Base-by-base conservation (phyloP, 2,113 vertebrate genomes). In the Nothoprocta perdicaria region DNA sequence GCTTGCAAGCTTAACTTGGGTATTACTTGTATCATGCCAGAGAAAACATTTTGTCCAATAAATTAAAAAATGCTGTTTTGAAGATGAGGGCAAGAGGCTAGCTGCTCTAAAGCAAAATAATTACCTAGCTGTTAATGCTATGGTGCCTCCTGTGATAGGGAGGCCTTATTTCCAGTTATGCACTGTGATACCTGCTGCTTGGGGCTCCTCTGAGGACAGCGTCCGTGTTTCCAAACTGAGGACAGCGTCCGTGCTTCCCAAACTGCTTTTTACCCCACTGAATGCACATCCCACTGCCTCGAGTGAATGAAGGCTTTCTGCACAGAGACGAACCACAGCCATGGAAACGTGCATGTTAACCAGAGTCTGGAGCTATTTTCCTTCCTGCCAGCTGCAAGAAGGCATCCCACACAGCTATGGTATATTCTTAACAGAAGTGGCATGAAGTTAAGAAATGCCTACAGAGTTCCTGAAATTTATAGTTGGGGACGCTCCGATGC, bases 401-500 rank as follows among this genome's bases (percentile, higher is more conserved):
- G 40, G 17, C 82, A 75, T 92, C 83, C 76, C 89, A 81, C 87
- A 68, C 62, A 88, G 65, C 85, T 53, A 1, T 8, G 41, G 76
- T 80, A 24, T 24, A 3, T 77, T 86, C 66, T 65, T 33, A 58
- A 52, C 35, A 79, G 69, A 6, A 3, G 17, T 68, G 84, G 48
- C 68, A 85, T 1, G 13, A 86, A 52, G 48, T 66, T 86, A 61
- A 92, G 48, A 87, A 91, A 86, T 89, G 91, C 76, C 35, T 81
- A 33, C 4, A 6, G n/a, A 78, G 76, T 78, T 80, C 55, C 68
- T 81, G 80, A 93, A 90, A 92, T 92, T 92, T 94, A 88, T 80
- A 84, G 83, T 24, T 5, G 22, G 61, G 84, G 41, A 43, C 80
- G 88, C 93, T 89, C 72, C 29, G 83, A 72, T 40, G 77, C 82